Percentiles rank a stretch among this genome's conserved stretches.
Evolutionary conservation across 2,888 invertebrate genomes (phyloP).

Genomic region (Trachelus troglodyta): DNA sequence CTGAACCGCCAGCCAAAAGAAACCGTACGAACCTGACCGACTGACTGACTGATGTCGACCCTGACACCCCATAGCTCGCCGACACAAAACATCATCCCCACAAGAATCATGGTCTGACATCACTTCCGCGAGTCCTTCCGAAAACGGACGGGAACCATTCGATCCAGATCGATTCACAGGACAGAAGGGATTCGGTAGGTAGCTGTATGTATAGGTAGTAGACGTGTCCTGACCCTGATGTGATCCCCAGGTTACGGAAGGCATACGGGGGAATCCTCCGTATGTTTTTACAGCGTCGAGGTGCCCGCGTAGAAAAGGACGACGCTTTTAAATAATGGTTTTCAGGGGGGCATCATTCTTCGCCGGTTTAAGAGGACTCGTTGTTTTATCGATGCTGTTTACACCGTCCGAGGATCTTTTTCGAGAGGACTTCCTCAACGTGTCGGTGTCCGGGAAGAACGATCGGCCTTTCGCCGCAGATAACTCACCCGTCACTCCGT

Average conservation of each 20-base stretch:
- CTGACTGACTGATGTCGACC: slow-evolving; percentile 52
- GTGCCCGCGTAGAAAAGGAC: slow-evolving; percentile 31
- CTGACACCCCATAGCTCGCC: slow-evolving; percentile 28
- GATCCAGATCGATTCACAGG: not conserved
- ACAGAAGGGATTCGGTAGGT: not conserved
- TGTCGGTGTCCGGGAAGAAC: slow-evolving; percentile 50
- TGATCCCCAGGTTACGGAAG: not conserved
- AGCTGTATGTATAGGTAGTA: not conserved
- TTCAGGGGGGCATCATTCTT: slow-evolving; percentile 58
- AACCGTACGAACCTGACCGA: slow-evolving; percentile 38
- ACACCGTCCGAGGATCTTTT: slow-evolving; percentile 55
- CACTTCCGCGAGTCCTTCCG: not conserved
- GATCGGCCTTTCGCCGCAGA: slow-evolving; percentile 45
- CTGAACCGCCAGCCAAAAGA: slow-evolving; percentile 38
- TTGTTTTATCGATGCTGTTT: slow-evolving; percentile 56
- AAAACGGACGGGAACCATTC: not conserved
- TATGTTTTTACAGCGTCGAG: slow-evolving; percentile 42
- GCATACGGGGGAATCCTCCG: slow-evolving; percentile 1
- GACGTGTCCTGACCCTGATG: not conserved
- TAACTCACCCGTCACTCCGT: slow-evolving; percentile 52
- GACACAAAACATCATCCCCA: not conserved
- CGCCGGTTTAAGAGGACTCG: slow-evolving; percentile 42
- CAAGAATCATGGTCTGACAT: not conserved
- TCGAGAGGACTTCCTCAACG: slow-evolving; percentile 48
- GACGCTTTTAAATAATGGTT: slow-evolving; percentile 56